A percentile compares a stretch with the other conserved stretches of the same genome.
These are phyloP conservation scores for Aphrophora alni DNA, from an alignment of 2,888 invertebrate genomes.

Conservation along the genomic window DNA sequence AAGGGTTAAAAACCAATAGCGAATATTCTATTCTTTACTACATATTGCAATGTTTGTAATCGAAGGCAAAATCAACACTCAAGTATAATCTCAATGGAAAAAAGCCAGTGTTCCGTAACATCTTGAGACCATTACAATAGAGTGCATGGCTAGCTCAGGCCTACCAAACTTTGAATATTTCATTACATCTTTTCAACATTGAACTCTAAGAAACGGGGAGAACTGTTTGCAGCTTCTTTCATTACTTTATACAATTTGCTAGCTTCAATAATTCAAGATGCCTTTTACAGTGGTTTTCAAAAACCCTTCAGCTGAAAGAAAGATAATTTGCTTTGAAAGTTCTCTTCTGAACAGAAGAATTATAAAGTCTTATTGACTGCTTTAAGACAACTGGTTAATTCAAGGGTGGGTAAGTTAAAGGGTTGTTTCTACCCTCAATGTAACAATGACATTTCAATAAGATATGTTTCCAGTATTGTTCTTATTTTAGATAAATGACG, in stretches of 20 bases:
- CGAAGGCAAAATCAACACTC: constrained; percentile 1
- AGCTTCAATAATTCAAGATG: constrained; percentile 11
- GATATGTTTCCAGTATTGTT: neutral
- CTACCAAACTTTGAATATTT: constrained; percentile 24
- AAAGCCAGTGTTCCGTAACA: neutral
- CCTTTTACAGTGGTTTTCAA: constrained; percentile 9
- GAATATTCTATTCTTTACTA: neutral
- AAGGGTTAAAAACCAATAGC: neutral
- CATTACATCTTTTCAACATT: constrained; percentile 24
- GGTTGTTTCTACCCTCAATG: neutral
- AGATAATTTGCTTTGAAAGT: neutral
- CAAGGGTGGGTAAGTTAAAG: neutral
- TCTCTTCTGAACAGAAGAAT: neutral
- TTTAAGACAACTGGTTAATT: neutral
- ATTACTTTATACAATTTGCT: constrained; percentile 26
- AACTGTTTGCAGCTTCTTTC: constrained; percentile 18
- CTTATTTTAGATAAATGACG: neutral
- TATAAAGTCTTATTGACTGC: neutral
- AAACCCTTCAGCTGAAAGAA: neutral
- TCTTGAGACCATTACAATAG: neutral
- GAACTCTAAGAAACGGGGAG: constrained; percentile 16
- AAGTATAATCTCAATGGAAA: neutral
- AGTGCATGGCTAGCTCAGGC: neutral
- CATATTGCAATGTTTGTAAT: constrained; percentile 3
- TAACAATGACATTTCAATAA: neutral